Evolutionary conservation across 2,888 invertebrate genomes (phyloP).

Genomic region (Tiliacea citrago): DNA sequence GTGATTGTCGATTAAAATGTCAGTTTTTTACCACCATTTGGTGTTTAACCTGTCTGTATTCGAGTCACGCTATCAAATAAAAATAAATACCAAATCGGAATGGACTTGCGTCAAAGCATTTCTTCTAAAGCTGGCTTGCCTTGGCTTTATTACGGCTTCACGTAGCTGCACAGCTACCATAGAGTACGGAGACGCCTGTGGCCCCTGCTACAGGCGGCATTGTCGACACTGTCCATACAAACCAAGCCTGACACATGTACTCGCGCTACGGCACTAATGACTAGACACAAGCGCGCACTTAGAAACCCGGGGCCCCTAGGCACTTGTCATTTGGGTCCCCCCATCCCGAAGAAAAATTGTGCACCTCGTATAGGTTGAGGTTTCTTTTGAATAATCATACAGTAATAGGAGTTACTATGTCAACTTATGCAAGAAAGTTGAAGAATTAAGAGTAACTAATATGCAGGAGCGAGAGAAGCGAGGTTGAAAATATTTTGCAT

Average conservation of each 20-base stretch:
- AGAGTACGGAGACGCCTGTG: background rate
- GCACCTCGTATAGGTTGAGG: too few relatives aligned
- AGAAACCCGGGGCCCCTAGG: too few relatives aligned
- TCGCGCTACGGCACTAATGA: background rate
- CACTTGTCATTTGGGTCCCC: too few relatives aligned
- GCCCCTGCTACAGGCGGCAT: too few relatives aligned
- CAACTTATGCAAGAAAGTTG: too few relatives aligned
- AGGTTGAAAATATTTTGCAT: too few relatives aligned
- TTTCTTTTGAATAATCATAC: too few relatives aligned
- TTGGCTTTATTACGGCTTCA: conserved; percentile 30
- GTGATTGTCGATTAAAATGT: conserved; percentile 6
- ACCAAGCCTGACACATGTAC: background rate
- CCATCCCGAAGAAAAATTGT: too few relatives aligned
- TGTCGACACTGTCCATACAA: background rate
- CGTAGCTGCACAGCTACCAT: background rate
- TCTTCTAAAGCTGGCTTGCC: conserved; percentile 28
- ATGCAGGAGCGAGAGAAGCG: too few relatives aligned
- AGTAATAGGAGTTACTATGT: too few relatives aligned
- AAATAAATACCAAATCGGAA: conserved; percentile 20
- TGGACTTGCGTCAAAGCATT: conserved; percentile 19
- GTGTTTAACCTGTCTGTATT: conserved; percentile 4
- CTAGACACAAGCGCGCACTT: too few relatives aligned
- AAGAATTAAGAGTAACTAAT: too few relatives aligned
- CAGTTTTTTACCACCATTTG: conserved; percentile 4
- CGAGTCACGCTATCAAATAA: conserved; percentile 33